Percentiles rank a stretch among this genome's conserved stretches.
phyloP scores from a whole-genome alignment of 2,888 invertebrate species.

The Acanthosepion lycidas region DNA sequence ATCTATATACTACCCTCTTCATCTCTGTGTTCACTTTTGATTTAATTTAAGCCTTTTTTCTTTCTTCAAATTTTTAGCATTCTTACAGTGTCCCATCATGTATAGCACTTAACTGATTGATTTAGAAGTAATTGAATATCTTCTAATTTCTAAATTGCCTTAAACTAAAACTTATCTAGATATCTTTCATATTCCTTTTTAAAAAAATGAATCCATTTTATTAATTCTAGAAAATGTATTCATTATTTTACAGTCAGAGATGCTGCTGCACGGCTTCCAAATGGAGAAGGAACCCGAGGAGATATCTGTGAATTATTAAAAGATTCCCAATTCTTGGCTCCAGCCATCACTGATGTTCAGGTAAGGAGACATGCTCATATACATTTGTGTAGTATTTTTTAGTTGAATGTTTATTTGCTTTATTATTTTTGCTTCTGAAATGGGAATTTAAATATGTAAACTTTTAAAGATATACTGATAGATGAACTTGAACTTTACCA shows the following conservation, averaged over 20 bases:
- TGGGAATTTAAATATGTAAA: neutral
- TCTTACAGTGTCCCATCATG: too few relatives aligned
- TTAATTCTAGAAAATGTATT: neutral
- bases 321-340: slow-evolving; percentile 81
- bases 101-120: too few relatives aligned
- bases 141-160: neutral
- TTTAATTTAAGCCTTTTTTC: neutral
- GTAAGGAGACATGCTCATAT: slow-evolving; percentile 57
- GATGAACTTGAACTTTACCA: too few relatives aligned
- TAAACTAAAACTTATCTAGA: neutral
- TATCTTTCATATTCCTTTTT: neutral
- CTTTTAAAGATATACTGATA: neutral
- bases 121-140: neutral
- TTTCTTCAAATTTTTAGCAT: too few relatives aligned
- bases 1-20: too few relatives aligned
- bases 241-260: slow-evolving; percentile 82
- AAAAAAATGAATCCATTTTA: neutral
- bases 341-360: slow-evolving; percentile 75
- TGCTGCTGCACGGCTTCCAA: slow-evolving; percentile 92
- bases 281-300: slow-evolving; percentile 92
- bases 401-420: neutral
- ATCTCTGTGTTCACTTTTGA: neutral
- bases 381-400: too few relatives aligned
- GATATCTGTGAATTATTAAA: slow-evolving; percentile 92
- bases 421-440: neutral